Conservation (phyloP, 2,113 vertebrate genomes). For the Gallinago paraguaiae region DNA sequence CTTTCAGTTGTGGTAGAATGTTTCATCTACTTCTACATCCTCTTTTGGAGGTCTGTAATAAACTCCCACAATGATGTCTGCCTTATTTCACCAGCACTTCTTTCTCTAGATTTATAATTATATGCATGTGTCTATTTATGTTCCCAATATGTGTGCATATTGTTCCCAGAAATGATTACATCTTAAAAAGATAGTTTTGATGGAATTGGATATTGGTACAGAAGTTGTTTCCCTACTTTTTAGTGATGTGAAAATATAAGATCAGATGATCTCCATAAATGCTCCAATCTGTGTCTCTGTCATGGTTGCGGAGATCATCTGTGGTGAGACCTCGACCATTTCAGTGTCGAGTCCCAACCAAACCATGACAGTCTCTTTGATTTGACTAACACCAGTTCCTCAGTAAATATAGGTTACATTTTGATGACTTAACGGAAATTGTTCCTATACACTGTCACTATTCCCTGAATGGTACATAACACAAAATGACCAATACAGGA, state of each 20-base stretch:
- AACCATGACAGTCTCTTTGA: not conserved
- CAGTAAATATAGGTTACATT: not conserved
- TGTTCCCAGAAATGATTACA: slow-evolving; percentile 36
- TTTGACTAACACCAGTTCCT: slow-evolving; percentile 38
- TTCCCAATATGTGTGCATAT: not conserved
- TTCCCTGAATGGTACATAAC: not conserved
- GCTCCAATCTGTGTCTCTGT: not conserved
- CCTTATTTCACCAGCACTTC: not conserved
- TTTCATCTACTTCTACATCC: too few relatives aligned
- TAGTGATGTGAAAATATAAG: slow-evolving; percentile 36
- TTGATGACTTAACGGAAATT: not conserved
- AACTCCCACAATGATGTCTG: too few relatives aligned
- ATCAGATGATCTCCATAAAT: slow-evolving; percentile 28
- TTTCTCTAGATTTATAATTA: slow-evolving; percentile 47
- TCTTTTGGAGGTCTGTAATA: too few relatives aligned
- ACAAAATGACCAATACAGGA: not conserved
- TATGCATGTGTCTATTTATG: fast-evolving
- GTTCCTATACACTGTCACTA: not conserved
- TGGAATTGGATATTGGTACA: not conserved
- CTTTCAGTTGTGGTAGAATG: too few relatives aligned
- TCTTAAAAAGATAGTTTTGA: slow-evolving; percentile 15
- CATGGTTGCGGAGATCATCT: not conserved
- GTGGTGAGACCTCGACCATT: too few relatives aligned
- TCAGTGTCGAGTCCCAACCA: not conserved
- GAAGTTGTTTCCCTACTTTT: slow-evolving; percentile 20